phyloP scores from a whole-genome alignment of 2,888 invertebrate species.

The Nycteola revayana region DNA sequence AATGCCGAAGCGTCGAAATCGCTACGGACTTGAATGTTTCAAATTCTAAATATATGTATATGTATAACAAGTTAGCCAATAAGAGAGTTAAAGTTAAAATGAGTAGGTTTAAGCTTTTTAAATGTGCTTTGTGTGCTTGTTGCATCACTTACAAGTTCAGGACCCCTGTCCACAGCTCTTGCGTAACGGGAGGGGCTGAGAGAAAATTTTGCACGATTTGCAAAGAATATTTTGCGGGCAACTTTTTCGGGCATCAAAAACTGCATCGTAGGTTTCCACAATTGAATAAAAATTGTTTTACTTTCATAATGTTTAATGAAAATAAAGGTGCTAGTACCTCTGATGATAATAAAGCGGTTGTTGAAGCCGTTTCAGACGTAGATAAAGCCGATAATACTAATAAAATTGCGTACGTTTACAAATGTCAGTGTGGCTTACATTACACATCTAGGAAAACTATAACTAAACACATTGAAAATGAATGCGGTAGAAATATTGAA shows the following conservation, averaged over 20 bases:
- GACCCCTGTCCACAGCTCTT: neutral
- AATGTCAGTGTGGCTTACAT: conserved; percentile 45
- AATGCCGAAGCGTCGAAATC: neutral
- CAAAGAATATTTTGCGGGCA: conserved; percentile 3
- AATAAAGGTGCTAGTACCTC: too few relatives aligned
- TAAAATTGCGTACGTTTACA: conserved; percentile 25
- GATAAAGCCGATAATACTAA: neutral
- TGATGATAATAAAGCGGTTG: too few relatives aligned
- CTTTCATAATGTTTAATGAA: neutral
- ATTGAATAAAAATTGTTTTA: conserved; percentile 2
- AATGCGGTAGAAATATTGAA: conserved; percentile 14
- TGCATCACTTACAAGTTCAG: conserved; percentile 14
- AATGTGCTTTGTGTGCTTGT: conserved; percentile 10
- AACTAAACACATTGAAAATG: conserved; percentile 29
- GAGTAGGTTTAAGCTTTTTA: conserved; percentile 9
- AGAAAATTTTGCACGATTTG: conserved; percentile 1
- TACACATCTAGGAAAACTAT: conserved; percentile 34
- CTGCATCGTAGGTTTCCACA: conserved; percentile 1
- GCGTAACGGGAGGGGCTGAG: too few relatives aligned
- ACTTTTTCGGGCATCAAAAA: neutral
- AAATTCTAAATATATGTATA: neutral
- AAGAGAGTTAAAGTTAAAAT: conserved; percentile 1
- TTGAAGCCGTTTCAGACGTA: conserved; percentile 1
- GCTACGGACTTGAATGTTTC: too few relatives aligned
- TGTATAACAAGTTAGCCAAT: neutral